Base-by-base conservation (phyloP, 2,113 vertebrate genomes). In the Seriola aureovittata region DNA sequence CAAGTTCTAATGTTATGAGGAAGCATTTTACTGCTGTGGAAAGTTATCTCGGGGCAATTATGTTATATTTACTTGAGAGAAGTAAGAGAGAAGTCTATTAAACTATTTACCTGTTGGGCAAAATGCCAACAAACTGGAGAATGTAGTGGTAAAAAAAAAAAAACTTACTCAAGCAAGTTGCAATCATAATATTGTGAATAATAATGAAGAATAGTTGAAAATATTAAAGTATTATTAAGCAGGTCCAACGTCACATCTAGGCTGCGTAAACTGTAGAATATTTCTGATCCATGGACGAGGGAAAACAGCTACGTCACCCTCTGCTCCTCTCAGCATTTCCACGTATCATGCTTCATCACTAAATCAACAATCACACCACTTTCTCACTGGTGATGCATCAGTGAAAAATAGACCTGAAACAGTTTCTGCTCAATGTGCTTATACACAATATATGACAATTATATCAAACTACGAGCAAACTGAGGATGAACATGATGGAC, bases 361-460 rank as follows among this genome's bases (percentile, higher is more conserved):
- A 54, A 54, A 62, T 21, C 4, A 63, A 17, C 17, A 44, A 4
- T 42, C 19, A 54, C 38, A 57, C 6, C 12, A 17, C 21, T 57
- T 40, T 46, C 71, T 86, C 71, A 74, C 66, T 75, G 62, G 42
- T 63, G 34, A 29, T 29, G 29, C 29, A 29, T 29, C 29, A 29
- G 29, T 29, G 29, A 29, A 29, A 16, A 11, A 19, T 13, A 64
- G 32, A 60, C 19, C 32, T 34, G 19, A 3, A 59, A 17, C 25
- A 17, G 5, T 44, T 36, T 71, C 17, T 32, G 10, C 23, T 75
- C 21, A 52, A 57, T 46, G 34, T 34, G 38, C 19, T 21, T 2
- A 0, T 21, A 57, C 1, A 19, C 21, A 29, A 21, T 21, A 36
- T 65, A 4, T 65, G 4, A 65, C 16, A 25, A 21, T 10, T n/a